Evolutionary conservation across 2,797 vertebrate genomes (phyloP), one percentile per base, ranked within the genome.

Genomic region (Smutsia gigantea): DNA sequence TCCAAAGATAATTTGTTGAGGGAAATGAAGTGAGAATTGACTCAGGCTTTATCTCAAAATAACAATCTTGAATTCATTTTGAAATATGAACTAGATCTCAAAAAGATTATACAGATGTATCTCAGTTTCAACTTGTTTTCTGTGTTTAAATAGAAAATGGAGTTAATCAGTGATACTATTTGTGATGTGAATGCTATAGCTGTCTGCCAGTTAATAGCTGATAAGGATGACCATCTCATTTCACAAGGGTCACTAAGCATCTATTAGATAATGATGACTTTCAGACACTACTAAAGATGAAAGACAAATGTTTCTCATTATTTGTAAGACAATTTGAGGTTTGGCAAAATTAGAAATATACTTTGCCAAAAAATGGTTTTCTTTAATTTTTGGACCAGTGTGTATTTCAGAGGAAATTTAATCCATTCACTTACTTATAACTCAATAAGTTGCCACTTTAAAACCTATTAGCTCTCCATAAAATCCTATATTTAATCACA

Each of bases 301-400:
- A 90, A 96, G 77, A 90, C 72, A 89, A 95, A 93, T 96, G 74
- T 91, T 94, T 95, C 72, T 75, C 90, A 94, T 93, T 96, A 96
- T 94, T 84, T 93, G 46, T 94, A 87, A 89, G 85, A 87, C 75
- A 95, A 90, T 95, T 93, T 97, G 46, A 31, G 61, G 27, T 85
- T 97, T 95, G 75, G 83, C 94, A 97, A 97, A 97, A 86, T 93
- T 37, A 91, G 78, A 96, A 93, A 10, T 75, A 71, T 49, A 10
- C 61, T 81, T 97, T 95, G 93, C 95, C 88, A 96, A 93, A 97
- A 97, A 96, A 72, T 86, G 13, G 7, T 94, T 97, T 96, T 21
- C 34, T 96, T 93, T 96, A 93, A 95, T 94, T 97, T 63, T 91
- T 95, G 75, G 53, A 69, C 39, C 49, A 51, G 7, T 94, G 55